Conservation (phyloP, 2,888 invertebrate genomes). For the Syrista parreyssii region DNA sequence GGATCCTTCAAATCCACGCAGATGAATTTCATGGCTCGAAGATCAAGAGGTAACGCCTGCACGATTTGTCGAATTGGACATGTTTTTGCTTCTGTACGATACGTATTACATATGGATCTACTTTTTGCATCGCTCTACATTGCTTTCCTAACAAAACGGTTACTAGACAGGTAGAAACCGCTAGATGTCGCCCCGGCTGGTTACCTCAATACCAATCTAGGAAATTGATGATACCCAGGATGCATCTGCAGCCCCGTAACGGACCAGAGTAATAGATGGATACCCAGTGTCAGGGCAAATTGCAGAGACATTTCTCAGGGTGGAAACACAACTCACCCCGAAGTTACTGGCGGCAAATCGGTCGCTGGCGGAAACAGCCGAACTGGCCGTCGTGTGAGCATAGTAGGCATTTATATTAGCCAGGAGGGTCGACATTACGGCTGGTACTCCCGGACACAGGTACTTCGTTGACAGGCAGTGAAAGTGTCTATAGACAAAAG, state of each 20-base stretch:
- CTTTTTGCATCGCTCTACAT: not conserved
- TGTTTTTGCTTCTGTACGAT: not conserved
- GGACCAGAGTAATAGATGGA: conserved; percentile 47
- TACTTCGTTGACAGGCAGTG: conserved; percentile 99
- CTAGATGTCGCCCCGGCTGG: not conserved
- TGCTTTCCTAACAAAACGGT: not conserved
- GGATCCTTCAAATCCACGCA: not conserved
- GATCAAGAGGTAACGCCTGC: not conserved
- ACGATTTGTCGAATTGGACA: not conserved
- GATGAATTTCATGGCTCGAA: not conserved
- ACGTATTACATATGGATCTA: not conserved
- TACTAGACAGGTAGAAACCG: not conserved
- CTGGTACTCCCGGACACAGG: conserved; percentile 98
- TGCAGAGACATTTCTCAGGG: conserved; percentile 45
- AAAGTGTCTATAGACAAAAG: conserved; percentile 80
- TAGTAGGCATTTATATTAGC: conserved; percentile 99
- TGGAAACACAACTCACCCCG: conserved; percentile 77
- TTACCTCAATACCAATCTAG: not conserved
- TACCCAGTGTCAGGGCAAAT: conserved; percentile 40
- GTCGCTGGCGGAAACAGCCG: conserved; percentile 98
- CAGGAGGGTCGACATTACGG: conserved; percentile 97
- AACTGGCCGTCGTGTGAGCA: conserved; percentile 97
- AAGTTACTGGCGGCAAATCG: conserved; percentile 99
- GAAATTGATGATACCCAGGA: not conserved
- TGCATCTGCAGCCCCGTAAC: not conserved